Percentiles rank a stretch among this genome's conserved stretches.
These are phyloP conservation scores for Cliona cf. orientalis DNA, from an alignment of 37 sponge, comb jelly and placozoan genomes.

Conservation along the genomic window DNA sequence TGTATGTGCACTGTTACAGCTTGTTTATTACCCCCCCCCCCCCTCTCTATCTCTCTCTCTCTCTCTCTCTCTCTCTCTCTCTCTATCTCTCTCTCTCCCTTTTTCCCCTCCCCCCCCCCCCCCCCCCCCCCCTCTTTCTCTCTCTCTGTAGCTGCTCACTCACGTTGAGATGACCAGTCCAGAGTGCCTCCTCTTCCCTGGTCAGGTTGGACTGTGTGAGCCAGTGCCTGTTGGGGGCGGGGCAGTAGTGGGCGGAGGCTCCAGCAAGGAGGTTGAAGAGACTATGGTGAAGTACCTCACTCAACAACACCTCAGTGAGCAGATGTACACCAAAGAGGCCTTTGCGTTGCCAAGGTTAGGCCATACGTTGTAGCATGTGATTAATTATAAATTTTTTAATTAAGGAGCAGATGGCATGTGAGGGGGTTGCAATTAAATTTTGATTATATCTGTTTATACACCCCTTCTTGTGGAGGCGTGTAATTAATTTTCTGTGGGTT, in stretches of 20 bases:
- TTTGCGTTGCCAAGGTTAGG: slow-evolving; percentile 41
- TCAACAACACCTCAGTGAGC: slow-evolving; percentile 43
- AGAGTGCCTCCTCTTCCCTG: slow-evolving; percentile 71
- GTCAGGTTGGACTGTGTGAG: slow-evolving; percentile 35
- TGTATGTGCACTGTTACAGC: too few species aligned
- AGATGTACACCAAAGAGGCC: slow-evolving; percentile 20
- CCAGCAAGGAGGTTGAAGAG: too few species aligned
- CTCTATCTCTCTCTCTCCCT: too few species aligned
- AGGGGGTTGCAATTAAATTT: not conserved
- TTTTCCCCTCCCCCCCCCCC: too few species aligned
- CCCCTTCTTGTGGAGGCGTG: not conserved
- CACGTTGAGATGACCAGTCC: slow-evolving; percentile 79
- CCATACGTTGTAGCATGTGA: not conserved
- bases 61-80: too few species aligned
- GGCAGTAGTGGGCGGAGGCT: too few species aligned
- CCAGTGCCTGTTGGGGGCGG: slow-evolving; percentile 36
- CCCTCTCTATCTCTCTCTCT: too few species aligned
- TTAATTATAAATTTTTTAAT: not conserved
- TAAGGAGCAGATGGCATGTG: not conserved
- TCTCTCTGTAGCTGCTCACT: slow-evolving; percentile 54
- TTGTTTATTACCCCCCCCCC: too few species aligned
- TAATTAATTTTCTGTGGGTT: too few species aligned
- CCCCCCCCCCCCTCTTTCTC: too few species aligned
- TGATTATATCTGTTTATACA: not conserved
- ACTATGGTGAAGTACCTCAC: slow-evolving; percentile 31